Evolutionary conservation across 2,797 vertebrate genomes (phyloP).

Genomic region (Anisognathus igniventris): DNA sequence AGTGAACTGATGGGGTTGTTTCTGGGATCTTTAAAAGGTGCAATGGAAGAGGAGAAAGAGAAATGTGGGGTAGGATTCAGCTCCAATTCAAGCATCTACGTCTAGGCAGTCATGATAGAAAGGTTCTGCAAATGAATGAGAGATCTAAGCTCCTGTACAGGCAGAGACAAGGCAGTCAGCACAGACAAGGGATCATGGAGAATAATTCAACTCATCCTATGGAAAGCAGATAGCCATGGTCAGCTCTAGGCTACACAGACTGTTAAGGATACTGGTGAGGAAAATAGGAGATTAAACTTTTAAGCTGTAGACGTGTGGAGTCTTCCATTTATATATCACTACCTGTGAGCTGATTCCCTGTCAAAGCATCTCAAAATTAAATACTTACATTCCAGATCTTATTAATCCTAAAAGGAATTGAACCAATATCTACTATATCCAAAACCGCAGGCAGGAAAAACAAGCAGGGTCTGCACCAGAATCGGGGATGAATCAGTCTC

Average conservation of each 20-base stretch:
- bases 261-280: not conserved
- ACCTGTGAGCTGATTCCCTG: not conserved
- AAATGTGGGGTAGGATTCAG: not conserved
- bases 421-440: not conserved
- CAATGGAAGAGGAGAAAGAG: not conserved
- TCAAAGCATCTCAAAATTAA: not conserved
- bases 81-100: not conserved
- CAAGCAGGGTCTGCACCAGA: not conserved
- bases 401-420: not conserved
- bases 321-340: not conserved
- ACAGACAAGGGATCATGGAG: not conserved
- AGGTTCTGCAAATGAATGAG: not conserved
- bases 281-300: not conserved
- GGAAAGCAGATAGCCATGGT: not conserved
- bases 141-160: not conserved
- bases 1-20: not conserved
- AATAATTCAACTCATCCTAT: not conserved
- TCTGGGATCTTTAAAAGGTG: not conserved
- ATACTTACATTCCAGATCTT: not conserved
- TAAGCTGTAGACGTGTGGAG: not conserved
- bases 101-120: not conserved
- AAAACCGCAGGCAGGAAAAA: not conserved
- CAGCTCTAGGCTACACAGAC: not conserved
- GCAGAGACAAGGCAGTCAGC: not conserved
- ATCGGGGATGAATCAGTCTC: not conserved